Evolutionary conservation across 2,888 invertebrate species (phyloP).

Genomic region (Papilio gigon): DNA sequence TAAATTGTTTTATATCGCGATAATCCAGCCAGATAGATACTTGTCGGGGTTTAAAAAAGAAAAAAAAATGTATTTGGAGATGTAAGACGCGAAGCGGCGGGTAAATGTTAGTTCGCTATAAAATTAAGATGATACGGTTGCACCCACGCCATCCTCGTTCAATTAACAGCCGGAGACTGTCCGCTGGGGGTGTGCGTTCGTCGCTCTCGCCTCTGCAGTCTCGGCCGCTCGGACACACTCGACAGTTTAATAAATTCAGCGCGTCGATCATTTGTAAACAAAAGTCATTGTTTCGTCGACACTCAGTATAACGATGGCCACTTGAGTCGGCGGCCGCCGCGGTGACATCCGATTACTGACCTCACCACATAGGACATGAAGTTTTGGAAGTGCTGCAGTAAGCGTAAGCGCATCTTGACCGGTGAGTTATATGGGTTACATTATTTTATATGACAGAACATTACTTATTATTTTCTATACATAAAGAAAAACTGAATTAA

Average conservation of each 20-base stretch:
- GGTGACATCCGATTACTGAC: constrained; percentile 60
- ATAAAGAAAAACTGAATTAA: constrained; percentile 1
- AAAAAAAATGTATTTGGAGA: background rate
- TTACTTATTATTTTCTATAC: background rate
- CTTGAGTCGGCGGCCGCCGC: constrained; percentile 69
- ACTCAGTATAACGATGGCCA: constrained; percentile 72
- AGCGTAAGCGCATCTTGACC: constrained; percentile 59
- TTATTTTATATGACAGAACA: background rate
- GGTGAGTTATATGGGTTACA: constrained; percentile 54
- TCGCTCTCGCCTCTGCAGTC: constrained; percentile 66
- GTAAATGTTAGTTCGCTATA: background rate
- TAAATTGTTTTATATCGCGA: background rate
- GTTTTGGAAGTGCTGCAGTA: constrained; percentile 76
- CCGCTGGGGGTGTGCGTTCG: constrained; percentile 66
- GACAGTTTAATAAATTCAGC: constrained; percentile 74
- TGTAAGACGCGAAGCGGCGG: background rate
- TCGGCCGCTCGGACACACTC: constrained; percentile 69
- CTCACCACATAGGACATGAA: constrained; percentile 62
- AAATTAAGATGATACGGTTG: constrained; percentile 50
- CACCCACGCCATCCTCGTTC: constrained; percentile 73
- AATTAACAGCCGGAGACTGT: constrained; percentile 60
- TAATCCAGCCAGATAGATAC: background rate
- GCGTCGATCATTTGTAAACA: constrained; percentile 78
- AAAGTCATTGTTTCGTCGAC: constrained; percentile 79
- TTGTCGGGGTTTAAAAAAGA: background rate